phyloP scores from a whole-genome alignment of 2,797 vertebrate species.

The Echeneis naucrates region DNA sequence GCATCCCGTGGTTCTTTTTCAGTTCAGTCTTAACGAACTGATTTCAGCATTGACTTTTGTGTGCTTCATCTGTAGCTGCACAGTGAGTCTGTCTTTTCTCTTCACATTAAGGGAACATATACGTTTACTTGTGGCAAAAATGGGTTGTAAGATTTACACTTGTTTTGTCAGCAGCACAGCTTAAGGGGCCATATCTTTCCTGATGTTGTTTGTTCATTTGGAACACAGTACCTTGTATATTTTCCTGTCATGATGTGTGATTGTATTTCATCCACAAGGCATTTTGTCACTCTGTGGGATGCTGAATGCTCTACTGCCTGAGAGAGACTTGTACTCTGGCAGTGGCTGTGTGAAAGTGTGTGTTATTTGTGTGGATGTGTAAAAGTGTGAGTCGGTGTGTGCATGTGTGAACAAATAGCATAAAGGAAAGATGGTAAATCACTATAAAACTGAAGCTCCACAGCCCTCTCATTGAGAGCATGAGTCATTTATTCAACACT shows the following conservation, averaged over 20 bases:
- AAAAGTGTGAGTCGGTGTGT: constrained; percentile 27
- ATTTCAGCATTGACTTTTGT: constrained; percentile 56
- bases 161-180: constrained; percentile 47
- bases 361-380: too few species aligned
- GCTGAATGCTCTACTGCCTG: constrained; percentile 47
- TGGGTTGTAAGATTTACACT: constrained; percentile 49
- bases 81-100: constrained; percentile 46
- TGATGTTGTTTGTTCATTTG: constrained; percentile 56
- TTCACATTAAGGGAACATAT: constrained; percentile 51
- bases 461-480: constrained; percentile 66
- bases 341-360: constrained; percentile 37
- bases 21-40: constrained; percentile 18
- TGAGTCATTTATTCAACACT: constrained; percentile 82
- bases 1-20: constrained; percentile 29
- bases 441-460: constrained; percentile 69
- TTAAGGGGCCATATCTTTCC: constrained; percentile 40
- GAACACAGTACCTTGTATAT: constrained; percentile 53
- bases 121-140: constrained; percentile 49
- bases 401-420: constrained; percentile 58
- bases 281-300: constrained; percentile 67
- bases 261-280: constrained; percentile 66
- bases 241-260: constrained; percentile 48
- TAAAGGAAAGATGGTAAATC: constrained; percentile 68
- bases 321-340: constrained; percentile 43
- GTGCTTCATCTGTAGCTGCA: constrained; percentile 48